A percentile compares a stretch with the other conserved stretches of the same genome.
Evolutionary conservation across 1,140 invertebrate species (phyloP).

Genomic region (Sinella curviseta): DNA sequence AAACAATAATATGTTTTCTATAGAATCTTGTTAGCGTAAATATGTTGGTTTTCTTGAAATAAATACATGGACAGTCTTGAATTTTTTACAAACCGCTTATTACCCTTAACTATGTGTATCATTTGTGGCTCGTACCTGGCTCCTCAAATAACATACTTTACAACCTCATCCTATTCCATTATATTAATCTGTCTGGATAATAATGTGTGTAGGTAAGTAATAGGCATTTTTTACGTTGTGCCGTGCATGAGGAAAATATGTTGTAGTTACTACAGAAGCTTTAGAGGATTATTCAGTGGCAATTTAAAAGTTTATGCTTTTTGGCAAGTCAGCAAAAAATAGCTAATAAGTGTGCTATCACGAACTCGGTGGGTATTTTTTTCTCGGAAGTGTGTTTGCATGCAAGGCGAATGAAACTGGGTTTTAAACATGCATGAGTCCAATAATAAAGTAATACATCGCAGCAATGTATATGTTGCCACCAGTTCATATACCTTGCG

Average conservation of each 20-base stretch:
- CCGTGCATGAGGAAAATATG: neutral
- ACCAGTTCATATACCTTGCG: neutral
- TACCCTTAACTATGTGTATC: slow-evolving; percentile 9
- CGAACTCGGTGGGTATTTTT: neutral
- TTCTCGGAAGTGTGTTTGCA: neutral
- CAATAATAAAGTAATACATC: neutral
- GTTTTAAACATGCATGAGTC: neutral
- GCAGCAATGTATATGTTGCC: neutral
- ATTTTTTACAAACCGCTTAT: neutral
- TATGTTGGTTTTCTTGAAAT: too few species aligned
- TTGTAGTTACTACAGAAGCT: neutral
- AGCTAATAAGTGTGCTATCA: neutral
- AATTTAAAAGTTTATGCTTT: neutral
- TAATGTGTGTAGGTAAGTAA: too few species aligned
- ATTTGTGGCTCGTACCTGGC: neutral
- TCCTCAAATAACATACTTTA: too few species aligned
- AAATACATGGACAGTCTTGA: too few species aligned
- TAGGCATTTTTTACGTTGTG: too few species aligned
- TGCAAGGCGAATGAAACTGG: neutral
- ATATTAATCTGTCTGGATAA: too few species aligned
- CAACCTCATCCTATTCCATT: too few species aligned
- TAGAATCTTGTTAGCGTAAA: neutral
- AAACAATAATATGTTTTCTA: too few species aligned
- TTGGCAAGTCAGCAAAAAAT: slow-evolving; percentile 3
- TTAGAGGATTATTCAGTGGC: neutral